phyloP scores from a whole-genome alignment of 2,888 invertebrate species.

The Frankliniella fusca region DNA sequence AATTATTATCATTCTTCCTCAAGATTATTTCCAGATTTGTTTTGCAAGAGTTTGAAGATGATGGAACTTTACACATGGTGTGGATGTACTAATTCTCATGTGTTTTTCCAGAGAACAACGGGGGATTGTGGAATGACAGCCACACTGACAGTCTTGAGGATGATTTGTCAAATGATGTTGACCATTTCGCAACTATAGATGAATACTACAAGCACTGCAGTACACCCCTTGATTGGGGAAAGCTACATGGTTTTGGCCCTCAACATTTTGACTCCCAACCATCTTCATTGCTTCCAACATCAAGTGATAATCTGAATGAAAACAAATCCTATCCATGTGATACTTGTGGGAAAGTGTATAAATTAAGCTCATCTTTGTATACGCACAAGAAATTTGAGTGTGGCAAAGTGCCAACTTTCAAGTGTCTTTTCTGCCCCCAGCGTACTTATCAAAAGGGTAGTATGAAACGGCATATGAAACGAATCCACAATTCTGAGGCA shows the following conservation, averaged over 20 bases:
- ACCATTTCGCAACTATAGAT: neutral
- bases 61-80: too few species aligned
- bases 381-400: slow-evolving; percentile 43
- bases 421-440: slow-evolving; percentile 46
- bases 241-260: neutral
- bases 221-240: neutral
- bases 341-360: slow-evolving; percentile 37
- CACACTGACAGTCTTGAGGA: neutral
- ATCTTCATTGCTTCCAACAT: neutral
- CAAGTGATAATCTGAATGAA: neutral
- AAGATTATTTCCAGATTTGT: neutral
- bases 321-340: slow-evolving; percentile 31
- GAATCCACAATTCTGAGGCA: slow-evolving; percentile 36
- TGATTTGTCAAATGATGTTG: neutral
- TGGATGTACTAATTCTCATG: neutral
- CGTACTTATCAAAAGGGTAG: slow-evolving; percentile 44
- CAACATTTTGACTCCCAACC: neutral
- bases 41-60: too few species aligned
- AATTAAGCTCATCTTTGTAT: slow-evolving; percentile 34
- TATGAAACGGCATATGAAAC: slow-evolving; percentile 40
- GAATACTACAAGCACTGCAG: slow-evolving; percentile 9
- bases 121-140: neutral
- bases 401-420: slow-evolving; percentile 46
- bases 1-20: too few species aligned
- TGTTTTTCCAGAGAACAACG: slow-evolving; percentile 4